phyloP scores from a whole-genome alignment of 2,888 invertebrate species.

The Drosophila falleni region DNA sequence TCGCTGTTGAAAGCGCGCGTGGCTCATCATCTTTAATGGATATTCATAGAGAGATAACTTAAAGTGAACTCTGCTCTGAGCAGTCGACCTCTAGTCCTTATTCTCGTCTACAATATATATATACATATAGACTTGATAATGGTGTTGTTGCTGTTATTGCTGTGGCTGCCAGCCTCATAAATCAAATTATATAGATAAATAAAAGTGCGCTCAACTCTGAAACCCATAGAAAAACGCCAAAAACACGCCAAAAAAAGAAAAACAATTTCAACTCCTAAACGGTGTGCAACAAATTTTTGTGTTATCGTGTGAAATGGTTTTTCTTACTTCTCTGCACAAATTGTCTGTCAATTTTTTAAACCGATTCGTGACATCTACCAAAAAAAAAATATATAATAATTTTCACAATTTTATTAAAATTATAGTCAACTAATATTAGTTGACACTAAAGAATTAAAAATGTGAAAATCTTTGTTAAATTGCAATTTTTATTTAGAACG shows the following conservation, averaged over 20 bases:
- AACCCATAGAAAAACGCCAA: constrained; percentile 19
- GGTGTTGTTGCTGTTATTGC: constrained; percentile 20
- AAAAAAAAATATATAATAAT: too few species aligned
- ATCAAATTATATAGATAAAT: constrained; percentile 68
- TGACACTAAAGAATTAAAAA: too few species aligned
- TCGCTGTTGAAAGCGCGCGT: constrained; percentile 65
- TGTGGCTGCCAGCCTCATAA: constrained; percentile 53
- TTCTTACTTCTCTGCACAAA: constrained; percentile 16
- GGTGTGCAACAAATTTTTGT: constrained; percentile 34
- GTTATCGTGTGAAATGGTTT: constrained; percentile 26
- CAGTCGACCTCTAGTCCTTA: background rate
- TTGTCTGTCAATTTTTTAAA: background rate
- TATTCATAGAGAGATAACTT: constrained; percentile 63
- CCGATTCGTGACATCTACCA: too few species aligned
- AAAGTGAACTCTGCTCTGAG: constrained; percentile 33
- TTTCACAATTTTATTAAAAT: too few species aligned
- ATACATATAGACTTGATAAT: constrained; percentile 41
- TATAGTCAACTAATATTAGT: too few species aligned
- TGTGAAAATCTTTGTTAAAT: too few species aligned
- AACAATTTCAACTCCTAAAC: constrained; percentile 38
- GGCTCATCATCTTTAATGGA: constrained; percentile 61
- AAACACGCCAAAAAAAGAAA: constrained; percentile 12
- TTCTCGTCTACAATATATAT: constrained; percentile 1
- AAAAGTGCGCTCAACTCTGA: constrained; percentile 53
- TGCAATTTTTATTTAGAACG: too few species aligned